Evolutionary conservation across 2,888 invertebrate species (phyloP).

Genomic region (Cordilura impudica): DNA sequence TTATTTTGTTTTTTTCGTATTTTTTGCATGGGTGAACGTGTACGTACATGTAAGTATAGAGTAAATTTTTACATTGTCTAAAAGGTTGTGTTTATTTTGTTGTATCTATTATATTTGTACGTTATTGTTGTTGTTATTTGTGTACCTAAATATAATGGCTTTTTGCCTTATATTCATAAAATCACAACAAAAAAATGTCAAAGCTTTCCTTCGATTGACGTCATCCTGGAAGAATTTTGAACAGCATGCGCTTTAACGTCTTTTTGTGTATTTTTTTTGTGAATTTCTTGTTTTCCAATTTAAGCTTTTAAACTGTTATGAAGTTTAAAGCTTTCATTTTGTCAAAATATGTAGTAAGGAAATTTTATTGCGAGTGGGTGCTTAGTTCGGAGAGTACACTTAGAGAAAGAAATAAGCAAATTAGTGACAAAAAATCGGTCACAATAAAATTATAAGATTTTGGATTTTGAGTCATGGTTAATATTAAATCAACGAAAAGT

Average conservation of each 20-base stretch:
- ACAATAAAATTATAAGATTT: too few relatives aligned
- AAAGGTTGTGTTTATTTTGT: slow-evolving; percentile 49
- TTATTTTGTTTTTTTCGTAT: slow-evolving; percentile 42
- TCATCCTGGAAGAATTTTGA: slow-evolving; percentile 72
- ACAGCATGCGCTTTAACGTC: slow-evolving; percentile 61
- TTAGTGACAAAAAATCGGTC: too few relatives aligned
- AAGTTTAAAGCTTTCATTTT: slow-evolving; percentile 28
- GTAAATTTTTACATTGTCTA: slow-evolving; percentile 21
- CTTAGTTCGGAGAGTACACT: not conserved
- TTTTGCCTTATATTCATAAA: slow-evolving; percentile 61
- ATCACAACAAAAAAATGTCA: slow-evolving; percentile 58
- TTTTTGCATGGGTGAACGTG: not conserved
- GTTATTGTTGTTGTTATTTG: slow-evolving; percentile 29
- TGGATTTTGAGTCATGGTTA: too few relatives aligned
- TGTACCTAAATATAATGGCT: slow-evolving; percentile 24
- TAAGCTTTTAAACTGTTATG: not conserved
- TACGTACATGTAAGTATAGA: slow-evolving; percentile 16
- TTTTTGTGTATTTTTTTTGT: slow-evolving; percentile 2
- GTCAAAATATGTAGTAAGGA: slow-evolving; percentile 18
- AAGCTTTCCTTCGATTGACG: slow-evolving; percentile 74
- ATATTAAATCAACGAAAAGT: too few relatives aligned
- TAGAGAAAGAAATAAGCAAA: not conserved
- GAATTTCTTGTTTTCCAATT: not conserved
- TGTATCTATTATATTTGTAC: slow-evolving; percentile 11
- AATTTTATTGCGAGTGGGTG: slow-evolving; percentile 3